Conservation (phyloP, 2,888 invertebrate species). For the Eulithis prunata region DNA sequence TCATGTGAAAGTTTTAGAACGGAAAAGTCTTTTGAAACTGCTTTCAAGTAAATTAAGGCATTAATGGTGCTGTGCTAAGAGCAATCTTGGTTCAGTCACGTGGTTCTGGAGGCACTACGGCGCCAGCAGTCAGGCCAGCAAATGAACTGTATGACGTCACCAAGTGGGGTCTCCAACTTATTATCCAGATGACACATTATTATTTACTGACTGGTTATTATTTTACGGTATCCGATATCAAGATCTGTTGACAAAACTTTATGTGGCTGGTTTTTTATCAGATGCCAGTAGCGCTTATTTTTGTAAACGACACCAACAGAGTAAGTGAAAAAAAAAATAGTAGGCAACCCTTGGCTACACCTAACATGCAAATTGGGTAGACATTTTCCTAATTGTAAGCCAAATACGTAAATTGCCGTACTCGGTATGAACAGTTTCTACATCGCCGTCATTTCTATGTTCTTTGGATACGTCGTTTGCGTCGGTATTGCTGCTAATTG, state of each 20-base stretch:
- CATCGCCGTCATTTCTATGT: conserved; percentile 42
- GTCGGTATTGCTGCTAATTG: conserved; percentile 76
- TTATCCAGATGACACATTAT: too few species aligned
- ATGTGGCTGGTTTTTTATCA: too few species aligned
- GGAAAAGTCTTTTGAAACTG: conserved; percentile 81
- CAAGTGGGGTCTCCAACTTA: neutral
- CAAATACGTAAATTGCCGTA: neutral
- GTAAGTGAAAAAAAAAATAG: too few species aligned
- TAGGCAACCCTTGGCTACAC: too few species aligned
- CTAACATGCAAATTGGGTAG: too few species aligned
- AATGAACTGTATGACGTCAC: conserved; percentile 7
- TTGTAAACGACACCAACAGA: too few species aligned
- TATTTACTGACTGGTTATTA: too few species aligned
- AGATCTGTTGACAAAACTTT: too few species aligned
- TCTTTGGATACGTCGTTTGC: conserved; percentile 45
- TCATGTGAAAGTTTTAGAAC: conserved; percentile 80
- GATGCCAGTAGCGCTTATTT: too few species aligned
- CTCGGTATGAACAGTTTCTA: neutral
- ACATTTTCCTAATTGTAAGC: neutral
- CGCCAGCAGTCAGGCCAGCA: conserved; percentile 10
- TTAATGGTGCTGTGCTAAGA: conserved; percentile 72
- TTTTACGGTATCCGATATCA: too few species aligned
- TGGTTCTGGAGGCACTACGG: conserved; percentile 28
- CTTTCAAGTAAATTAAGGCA: conserved; percentile 83
- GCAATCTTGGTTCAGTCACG: conserved; percentile 49